phyloP scores from a whole-genome alignment of 2,888 invertebrate species.

The Dorcus parallelipipedus region DNA sequence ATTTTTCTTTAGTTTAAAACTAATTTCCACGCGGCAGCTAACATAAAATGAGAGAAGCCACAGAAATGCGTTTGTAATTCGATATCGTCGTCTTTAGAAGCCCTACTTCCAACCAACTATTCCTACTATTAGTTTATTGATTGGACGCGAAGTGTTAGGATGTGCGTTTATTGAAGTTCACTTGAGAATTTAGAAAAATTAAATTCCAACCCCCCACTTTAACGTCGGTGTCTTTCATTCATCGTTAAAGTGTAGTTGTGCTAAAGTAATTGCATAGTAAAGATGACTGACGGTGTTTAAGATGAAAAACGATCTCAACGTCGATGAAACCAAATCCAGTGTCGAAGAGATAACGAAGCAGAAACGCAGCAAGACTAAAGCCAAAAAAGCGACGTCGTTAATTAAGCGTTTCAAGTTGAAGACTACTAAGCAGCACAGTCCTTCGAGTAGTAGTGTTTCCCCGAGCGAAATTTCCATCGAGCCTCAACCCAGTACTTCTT shows the following conservation, averaged over 20 bases:
- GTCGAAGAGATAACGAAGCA: slow-evolving; percentile 5
- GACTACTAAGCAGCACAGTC: slow-evolving; percentile 8
- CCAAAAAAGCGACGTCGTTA: slow-evolving; percentile 32
- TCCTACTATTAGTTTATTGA: too few species aligned
- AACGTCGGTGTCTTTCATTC: background rate
- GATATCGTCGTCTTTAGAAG: background rate
- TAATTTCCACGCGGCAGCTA: background rate
- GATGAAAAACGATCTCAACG: slow-evolving; percentile 14
- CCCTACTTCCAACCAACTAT: background rate
- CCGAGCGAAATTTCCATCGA: slow-evolving; percentile 14
- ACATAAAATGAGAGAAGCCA: slow-evolving; percentile 9
- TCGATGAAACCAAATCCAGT: background rate
- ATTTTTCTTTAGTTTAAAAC: background rate
- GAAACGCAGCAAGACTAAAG: slow-evolving; percentile 13
- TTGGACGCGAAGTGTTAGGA: too few species aligned
- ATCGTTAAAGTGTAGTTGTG: background rate
- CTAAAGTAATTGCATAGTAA: slow-evolving; percentile 8
- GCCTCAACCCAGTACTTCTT: slow-evolving; percentile 25
- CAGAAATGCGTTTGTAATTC: slow-evolving; percentile 6
- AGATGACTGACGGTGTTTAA: slow-evolving; percentile 13
- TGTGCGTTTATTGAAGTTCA: too few species aligned
- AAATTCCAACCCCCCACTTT: background rate
- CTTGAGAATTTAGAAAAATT: background rate
- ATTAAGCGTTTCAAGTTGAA: slow-evolving; percentile 37
- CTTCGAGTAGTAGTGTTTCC: slow-evolving; percentile 12